Percentiles rank a stretch among this genome's conserved stretches.
Conservation (phyloP, 2,113 vertebrate species). For the Sorex fumeus region DNA sequence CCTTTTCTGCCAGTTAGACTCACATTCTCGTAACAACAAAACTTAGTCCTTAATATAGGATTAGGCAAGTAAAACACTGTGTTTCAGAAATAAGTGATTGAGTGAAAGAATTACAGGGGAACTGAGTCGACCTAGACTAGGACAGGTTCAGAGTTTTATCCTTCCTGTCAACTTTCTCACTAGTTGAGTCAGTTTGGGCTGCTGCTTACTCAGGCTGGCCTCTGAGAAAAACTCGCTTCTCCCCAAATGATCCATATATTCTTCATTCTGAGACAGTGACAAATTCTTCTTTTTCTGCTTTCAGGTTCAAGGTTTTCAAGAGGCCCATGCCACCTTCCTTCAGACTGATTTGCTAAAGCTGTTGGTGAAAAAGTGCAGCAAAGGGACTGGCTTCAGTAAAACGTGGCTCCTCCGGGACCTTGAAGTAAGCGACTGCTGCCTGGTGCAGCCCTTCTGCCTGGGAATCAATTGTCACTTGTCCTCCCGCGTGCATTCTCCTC, state of each 20-base stretch:
- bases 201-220: background rate
- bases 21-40: too few relatives aligned
- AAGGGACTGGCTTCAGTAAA: constrained; percentile 98
- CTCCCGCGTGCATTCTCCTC: background rate
- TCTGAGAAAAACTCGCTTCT: background rate
- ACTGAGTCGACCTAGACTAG: background rate
- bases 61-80: background rate
- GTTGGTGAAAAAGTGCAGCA: constrained; percentile 97
- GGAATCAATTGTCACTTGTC: background rate
- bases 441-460: background rate
- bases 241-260: background rate
- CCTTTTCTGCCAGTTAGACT: too few relatives aligned
- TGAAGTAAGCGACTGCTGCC: constrained; percentile 87
- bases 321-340: constrained; percentile 93
- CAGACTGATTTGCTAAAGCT: constrained; percentile 94
- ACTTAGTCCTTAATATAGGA: background rate
- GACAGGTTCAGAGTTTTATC: background rate
- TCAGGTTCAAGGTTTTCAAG: constrained; percentile 94
- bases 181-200: background rate
- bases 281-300: constrained; percentile 41
- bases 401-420: constrained; percentile 97
- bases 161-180: background rate
- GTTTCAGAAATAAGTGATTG: background rate
- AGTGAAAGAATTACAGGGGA: background rate
- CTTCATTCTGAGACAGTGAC: background rate